Conservation (phyloP, 2,888 invertebrate species). For the Agrotis exclamationis region DNA sequence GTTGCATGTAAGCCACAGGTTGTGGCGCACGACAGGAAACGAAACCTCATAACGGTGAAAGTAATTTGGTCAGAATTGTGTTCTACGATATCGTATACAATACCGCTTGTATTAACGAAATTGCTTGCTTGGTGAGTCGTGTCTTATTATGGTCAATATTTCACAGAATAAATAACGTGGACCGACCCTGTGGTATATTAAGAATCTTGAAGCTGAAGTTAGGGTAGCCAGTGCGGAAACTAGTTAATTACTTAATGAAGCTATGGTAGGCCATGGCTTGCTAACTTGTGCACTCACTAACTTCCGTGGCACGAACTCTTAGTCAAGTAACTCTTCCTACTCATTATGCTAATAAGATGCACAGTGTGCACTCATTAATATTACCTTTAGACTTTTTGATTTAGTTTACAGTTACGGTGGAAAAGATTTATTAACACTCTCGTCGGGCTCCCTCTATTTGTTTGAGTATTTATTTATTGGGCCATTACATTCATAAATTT, state of each 20-base stretch:
- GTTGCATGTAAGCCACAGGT: conserved; percentile 46
- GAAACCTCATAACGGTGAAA: conserved; percentile 24
- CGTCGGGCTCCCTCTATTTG: too few species aligned
- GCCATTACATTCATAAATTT: not conserved
- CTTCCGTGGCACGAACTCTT: not conserved
- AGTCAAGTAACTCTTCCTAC: not conserved
- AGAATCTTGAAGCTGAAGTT: not conserved
- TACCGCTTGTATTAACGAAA: conserved; percentile 10
- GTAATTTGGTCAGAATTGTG: conserved; percentile 36
- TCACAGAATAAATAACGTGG: not conserved
- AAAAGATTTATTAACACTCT: too few species aligned
- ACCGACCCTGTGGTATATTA: not conserved
- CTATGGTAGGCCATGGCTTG: conserved; percentile 7
- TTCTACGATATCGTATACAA: conserved; percentile 18
- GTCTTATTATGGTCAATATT: conserved; percentile 20
- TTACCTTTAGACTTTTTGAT: not conserved
- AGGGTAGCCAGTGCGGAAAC: not conserved
- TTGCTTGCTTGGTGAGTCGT: conserved; percentile 12
- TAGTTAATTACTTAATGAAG: conserved; percentile 28
- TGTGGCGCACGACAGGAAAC: conserved; percentile 42
- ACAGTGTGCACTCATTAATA: not conserved
- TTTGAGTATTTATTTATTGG: too few species aligned
- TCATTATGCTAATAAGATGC: not conserved
- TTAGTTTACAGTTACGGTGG: not conserved
- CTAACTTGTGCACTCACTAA: conserved; percentile 16